These are phyloP conservation scores for Drosophila niveifrons DNA, from an alignment of 2,888 invertebrate species.

Conservation along the genomic window DNA sequence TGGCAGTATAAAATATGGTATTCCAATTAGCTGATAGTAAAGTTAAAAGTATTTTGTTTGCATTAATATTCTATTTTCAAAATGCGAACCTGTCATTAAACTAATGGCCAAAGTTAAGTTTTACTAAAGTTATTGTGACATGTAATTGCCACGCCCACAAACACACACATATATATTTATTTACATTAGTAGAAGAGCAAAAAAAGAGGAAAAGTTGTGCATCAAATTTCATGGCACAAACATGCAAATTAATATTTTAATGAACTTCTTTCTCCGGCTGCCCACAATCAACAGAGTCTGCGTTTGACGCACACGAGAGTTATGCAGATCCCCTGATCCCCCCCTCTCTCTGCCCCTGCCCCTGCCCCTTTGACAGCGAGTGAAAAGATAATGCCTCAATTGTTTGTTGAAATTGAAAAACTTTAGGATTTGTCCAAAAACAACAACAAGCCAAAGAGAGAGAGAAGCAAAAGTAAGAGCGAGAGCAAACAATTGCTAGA, in stretches of 20 bases:
- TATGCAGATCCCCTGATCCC: constrained; percentile 2
- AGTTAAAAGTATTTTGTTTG: no score
- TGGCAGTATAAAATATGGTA: no score
- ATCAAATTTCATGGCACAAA: constrained; percentile 56
- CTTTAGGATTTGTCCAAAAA: constrained; percentile 61
- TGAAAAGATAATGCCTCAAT: constrained; percentile 79
- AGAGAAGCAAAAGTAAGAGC: constrained; percentile 10
- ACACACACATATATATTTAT: background rate
- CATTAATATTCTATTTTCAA: no score
- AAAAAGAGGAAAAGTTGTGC: constrained; percentile 36
- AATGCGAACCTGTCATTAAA: no score
- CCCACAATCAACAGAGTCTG: constrained; percentile 12
- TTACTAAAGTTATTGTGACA: no score
- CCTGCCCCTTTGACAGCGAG: background rate
- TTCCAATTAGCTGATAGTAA: no score
- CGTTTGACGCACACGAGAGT: constrained; percentile 45
- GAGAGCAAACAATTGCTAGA: constrained; percentile 42
- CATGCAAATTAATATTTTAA: constrained; percentile 82
- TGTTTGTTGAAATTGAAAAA: constrained; percentile 82
- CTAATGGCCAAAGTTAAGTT: no score
- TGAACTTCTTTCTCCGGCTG: constrained; percentile 51
- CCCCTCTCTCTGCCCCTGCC: background rate
- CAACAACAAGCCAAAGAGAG: background rate
- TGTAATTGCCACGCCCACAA: no score
- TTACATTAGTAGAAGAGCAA: constrained; percentile 5